Percentiles rank a stretch among this genome's conserved stretches.
Conservation (phyloP, 2,113 vertebrate genomes). For the Irena cyanogastra region DNA sequence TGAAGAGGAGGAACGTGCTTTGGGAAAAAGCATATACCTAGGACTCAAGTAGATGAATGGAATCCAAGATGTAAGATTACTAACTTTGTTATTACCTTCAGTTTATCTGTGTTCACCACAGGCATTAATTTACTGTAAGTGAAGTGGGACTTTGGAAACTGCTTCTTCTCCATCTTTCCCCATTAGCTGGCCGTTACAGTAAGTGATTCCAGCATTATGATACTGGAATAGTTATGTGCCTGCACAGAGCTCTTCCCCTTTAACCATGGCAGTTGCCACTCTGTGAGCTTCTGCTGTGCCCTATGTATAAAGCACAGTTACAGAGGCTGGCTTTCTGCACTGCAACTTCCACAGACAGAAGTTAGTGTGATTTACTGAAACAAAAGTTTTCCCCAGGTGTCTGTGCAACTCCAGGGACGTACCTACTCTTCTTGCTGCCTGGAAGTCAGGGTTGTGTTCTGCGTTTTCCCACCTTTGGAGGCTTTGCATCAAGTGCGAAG, state of each 20-base stretch:
- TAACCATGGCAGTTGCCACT: background rate
- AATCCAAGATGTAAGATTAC: background rate
- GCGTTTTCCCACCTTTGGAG: background rate
- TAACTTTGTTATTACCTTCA: background rate
- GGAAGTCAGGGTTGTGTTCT: background rate
- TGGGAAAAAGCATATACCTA: background rate
- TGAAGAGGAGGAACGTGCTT: background rate
- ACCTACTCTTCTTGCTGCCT: background rate
- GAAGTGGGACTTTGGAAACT: background rate
- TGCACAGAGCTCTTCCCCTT: background rate
- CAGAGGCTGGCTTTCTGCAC: background rate
- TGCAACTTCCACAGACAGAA: rapidly evolving
- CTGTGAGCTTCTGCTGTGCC: background rate
- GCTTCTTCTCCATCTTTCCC: background rate
- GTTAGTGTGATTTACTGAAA: background rate
- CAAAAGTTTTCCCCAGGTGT: background rate
- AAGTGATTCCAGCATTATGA: background rate
- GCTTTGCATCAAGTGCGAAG: background rate
- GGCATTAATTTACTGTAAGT: background rate
- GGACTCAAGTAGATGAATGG: background rate
- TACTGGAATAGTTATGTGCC: background rate
- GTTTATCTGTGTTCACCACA: background rate
- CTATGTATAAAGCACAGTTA: background rate
- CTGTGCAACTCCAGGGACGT: background rate
- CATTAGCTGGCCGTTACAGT: background rate